A percentile compares a stretch with the other conserved stretches of the same genome.
These are phyloP conservation scores for Vulpes ferrilata DNA, from an alignment of 2,113 vertebrate genomes.

Conservation along the genomic window DNA sequence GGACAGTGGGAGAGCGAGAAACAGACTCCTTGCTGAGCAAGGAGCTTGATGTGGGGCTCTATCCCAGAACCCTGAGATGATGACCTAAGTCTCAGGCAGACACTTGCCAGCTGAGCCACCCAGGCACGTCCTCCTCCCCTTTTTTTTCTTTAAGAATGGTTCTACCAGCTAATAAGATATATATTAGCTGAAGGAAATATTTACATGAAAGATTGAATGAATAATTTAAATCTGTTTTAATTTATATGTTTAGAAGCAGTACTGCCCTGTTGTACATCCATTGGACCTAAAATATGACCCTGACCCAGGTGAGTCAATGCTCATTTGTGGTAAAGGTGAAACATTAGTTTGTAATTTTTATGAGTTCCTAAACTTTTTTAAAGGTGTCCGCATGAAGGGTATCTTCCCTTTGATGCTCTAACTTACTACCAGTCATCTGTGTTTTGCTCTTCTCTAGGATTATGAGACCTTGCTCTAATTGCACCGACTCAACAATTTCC, in stretches of 20 bases:
- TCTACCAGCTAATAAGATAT: not conserved
- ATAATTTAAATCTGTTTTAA: constrained; percentile 50
- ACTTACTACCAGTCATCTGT: not conserved
- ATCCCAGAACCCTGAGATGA: no score
- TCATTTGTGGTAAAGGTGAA: not conserved
- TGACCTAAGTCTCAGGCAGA: no score
- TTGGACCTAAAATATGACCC: constrained; percentile 86
- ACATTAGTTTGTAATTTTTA: not conserved
- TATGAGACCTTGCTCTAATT: not conserved
- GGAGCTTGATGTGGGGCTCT: no score
- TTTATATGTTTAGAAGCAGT: constrained; percentile 88
- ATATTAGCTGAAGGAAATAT: not conserved
- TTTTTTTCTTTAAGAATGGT: not conserved
- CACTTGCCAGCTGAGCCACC: no score
- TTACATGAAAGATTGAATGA: not conserved
- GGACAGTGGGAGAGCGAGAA: no score
- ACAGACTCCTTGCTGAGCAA: no score
- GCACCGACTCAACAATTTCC: not conserved
- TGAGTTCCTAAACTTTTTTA: not conserved
- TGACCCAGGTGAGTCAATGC: constrained; percentile 88
- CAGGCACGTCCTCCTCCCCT: not conserved
- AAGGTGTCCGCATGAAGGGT: not conserved
- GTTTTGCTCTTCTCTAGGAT: constrained; percentile 8
- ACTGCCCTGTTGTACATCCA: constrained; percentile 85
- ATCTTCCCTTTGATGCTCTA: not conserved